Base-by-base conservation (phyloP, 2,797 vertebrate genomes). In the Choloepus didactylus region DNA sequence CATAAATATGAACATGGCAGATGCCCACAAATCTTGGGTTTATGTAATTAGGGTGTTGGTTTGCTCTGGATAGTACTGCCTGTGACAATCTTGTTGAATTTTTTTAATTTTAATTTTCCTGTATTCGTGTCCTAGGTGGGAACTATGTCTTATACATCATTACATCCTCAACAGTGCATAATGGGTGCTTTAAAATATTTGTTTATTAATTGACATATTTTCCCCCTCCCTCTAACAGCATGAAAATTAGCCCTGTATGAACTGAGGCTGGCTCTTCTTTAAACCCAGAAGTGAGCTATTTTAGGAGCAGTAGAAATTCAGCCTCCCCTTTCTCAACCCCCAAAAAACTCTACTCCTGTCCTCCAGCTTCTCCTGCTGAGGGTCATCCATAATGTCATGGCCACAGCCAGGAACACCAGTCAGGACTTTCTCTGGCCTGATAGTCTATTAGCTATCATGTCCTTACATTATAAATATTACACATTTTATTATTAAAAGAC, bases 401-500 rank as follows among this genome's bases (percentile, higher is more conserved):
- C 16, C 38, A 64, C 44, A 75, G 51, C 54, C 90, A 85, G 54
- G 59, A 60, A 46, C 14, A 46, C 11, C 56, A 77, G 44, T 59
- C 51, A 80, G 25, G 49, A 62, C 46, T 56, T 80, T 77, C 35
- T 92, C n/a, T 46, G 76, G 51, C 21, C n/a, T 23, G 11, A 67
- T 25, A 72, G 9, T 70, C n/a, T 29, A 62, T 16, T 49, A 77
- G 75, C n/a, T 46, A 80, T 35, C 4, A 44, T 84, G 79, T 73
- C 27, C 21, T 77, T 69, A 38, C 49, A 90, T 93, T 96, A 89
- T 76, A 96, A 96, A 79, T 91, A 84, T 31, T 73, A 91, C 73
- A 38, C 3, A 12, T 29, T 96, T 93, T 93, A 88, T 96, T 96
- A 85, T 73, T 69, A 73, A 91, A 94, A 64, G 44, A 56, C 38